Conservation (phyloP, 2,888 invertebrate genomes). For the Frankliniella intonsa region DNA sequence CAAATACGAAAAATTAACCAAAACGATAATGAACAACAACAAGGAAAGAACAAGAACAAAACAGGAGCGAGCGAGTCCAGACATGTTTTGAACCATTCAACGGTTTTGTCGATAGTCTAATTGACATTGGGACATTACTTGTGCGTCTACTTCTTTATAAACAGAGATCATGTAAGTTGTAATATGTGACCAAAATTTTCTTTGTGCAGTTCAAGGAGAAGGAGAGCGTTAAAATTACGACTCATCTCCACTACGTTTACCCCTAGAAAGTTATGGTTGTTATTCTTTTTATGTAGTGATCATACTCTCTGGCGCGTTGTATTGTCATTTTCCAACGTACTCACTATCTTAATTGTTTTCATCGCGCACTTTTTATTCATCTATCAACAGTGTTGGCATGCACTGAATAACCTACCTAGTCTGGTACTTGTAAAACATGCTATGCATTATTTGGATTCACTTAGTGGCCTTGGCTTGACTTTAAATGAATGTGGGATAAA, state of each 20-base stretch:
- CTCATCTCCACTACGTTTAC: not conserved
- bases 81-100: constrained; percentile 17
- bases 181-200: not conserved
- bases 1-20: not conserved
- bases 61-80: constrained; percentile 9
- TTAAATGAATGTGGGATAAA: no score
- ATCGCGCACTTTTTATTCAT: no score
- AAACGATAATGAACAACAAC: not conserved
- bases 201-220: not conserved
- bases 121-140: not conserved
- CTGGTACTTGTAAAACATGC: no score
- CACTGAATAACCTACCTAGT: no score
- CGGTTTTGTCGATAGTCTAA: not conserved
- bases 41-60: not conserved
- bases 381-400: no score
- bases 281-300: not conserved
- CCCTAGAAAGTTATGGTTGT: not conserved
- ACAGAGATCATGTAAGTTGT: not conserved
- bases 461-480: no score
- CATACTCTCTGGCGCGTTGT: no score
- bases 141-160: not conserved
- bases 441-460: no score
- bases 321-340: no score
- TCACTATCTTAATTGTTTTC: no score
- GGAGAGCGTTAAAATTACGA: not conserved